These are phyloP conservation scores for Oxystoma pomonae DNA, from an alignment of 2,888 invertebrate genomes.

Conservation along the genomic window DNA sequence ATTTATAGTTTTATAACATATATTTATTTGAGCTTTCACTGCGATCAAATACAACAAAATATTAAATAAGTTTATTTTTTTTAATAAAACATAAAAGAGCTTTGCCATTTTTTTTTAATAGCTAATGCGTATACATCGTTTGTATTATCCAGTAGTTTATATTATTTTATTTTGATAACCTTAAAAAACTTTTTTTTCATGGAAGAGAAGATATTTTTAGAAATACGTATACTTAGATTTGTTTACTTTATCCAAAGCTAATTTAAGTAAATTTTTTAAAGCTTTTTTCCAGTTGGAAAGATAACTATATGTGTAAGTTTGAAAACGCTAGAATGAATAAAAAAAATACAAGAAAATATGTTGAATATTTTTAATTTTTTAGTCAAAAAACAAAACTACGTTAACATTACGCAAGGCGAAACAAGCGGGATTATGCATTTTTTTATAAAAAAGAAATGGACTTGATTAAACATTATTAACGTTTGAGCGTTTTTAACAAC, in stretches of 20 bases:
- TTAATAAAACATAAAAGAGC: constrained; percentile 70
- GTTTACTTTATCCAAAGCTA: neutral
- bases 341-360: no score
- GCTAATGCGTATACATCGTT: constrained; percentile 70
- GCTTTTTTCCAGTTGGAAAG: no score
- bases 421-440: no score
- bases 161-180: constrained; percentile 47
- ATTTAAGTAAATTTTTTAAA: neutral
- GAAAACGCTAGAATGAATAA: no score
- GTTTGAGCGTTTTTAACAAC: no score
- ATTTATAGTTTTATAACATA: constrained; percentile 60
- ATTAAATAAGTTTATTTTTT: constrained; percentile 68
- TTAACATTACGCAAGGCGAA: no score
- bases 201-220: constrained; percentile 60
- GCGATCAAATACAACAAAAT: constrained; percentile 84
- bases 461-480: no score
- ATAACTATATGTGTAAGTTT: no score
- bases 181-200: constrained; percentile 49
- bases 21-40: constrained; percentile 85
- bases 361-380: no score
- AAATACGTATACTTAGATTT: constrained; percentile 74
- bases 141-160: constrained; percentile 60
- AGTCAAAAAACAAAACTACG: no score
- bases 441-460: no score
- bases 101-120: constrained; percentile 55